Evolutionary conservation across 2,888 invertebrate genomes (phyloP).

Genomic region (Dynastes hyllus): DNA sequence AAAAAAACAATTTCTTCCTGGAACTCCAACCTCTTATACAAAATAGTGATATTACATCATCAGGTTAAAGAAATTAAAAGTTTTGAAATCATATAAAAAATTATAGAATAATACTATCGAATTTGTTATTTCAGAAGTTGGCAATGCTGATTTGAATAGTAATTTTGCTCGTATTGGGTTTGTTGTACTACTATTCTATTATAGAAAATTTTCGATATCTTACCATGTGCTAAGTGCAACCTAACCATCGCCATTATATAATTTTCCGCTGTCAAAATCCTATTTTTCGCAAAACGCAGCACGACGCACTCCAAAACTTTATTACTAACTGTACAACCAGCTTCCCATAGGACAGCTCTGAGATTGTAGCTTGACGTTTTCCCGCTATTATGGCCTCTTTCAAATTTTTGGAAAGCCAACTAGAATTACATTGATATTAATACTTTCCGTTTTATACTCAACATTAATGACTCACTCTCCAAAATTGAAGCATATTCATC

Average conservation of each 20-base stretch:
- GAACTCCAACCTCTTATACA: too few species aligned
- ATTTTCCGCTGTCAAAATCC: slow-evolving; percentile 75
- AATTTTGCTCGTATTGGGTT: too few species aligned
- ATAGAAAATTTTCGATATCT: slow-evolving; percentile 50
- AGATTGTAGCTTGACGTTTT: slow-evolving; percentile 79
- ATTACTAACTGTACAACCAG: slow-evolving; percentile 81
- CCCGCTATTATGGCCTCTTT: slow-evolving; percentile 72
- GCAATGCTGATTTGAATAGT: too few species aligned
- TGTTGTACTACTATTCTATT: too few species aligned
- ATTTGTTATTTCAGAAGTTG: too few species aligned
- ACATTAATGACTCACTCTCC: slow-evolving; percentile 72
- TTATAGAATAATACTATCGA: too few species aligned
- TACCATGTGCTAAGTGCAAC: slow-evolving; percentile 78
- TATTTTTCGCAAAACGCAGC: slow-evolving; percentile 78
- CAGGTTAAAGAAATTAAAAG: too few species aligned
- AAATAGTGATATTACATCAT: too few species aligned
- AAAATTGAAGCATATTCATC: slow-evolving; percentile 78
- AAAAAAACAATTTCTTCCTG: too few species aligned
- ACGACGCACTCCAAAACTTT: slow-evolving; percentile 84
- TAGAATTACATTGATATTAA: slow-evolving; percentile 62
- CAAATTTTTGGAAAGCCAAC: slow-evolving; percentile 78
- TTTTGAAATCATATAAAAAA: too few species aligned
- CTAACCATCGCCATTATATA: slow-evolving; percentile 79
- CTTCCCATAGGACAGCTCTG: slow-evolving; percentile 80
- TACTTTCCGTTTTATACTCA: background rate